Evolutionary conservation across 2,113 vertebrate species (phyloP), one percentile per base, ranked within the genome.

Genomic region (Pelecanoides urinatrix): DNA sequence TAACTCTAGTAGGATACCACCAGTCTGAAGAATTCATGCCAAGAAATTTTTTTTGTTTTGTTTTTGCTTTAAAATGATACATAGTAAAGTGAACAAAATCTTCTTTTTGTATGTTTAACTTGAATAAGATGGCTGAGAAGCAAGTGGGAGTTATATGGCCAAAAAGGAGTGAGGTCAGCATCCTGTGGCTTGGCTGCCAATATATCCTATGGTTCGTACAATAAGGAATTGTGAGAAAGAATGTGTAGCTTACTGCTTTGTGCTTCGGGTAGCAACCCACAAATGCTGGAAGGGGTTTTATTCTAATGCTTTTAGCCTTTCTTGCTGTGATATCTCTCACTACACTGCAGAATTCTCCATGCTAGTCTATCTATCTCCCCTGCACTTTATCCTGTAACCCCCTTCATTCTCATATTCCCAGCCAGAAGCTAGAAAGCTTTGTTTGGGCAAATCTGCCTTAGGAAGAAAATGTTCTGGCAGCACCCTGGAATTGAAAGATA

Each of bases 21-120:
- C 9, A 68, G 6, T 16, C 8, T 44, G 59, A 88, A 72, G 13
- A 78, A 53, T 66, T 49, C 10, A 36, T 42, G 13, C 9, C 44
- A 68, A 27, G n/a, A 42, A 44, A 40, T 5, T 0, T 20, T 5
- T 49, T 85, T n/a, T 14, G 3, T n/a, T n/a, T n/a, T n/a, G 4
- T 0, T 27, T 70, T 78, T 79, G 9, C 4, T 75, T 29, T 72
- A 45, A 62, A 20, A n/a, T 30, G 20, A 26, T 14, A 26, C 3
- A 16, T 4, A 42, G 15, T 25, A 75, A 79, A 68, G 9, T 11
- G 16, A 67, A 25, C 36, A 49, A 45, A 26, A 26, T 17, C 15
- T 23, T 27, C 4, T 26, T 25, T 38, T 16, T 8, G 0, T 23
- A 10, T 56, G 11, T 65, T 14, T 17, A 73, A 3, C 19, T 10